Evolutionary conservation across 2,888 invertebrate genomes (phyloP).

Genomic region (Drosophila pseudotakahashii): DNA sequence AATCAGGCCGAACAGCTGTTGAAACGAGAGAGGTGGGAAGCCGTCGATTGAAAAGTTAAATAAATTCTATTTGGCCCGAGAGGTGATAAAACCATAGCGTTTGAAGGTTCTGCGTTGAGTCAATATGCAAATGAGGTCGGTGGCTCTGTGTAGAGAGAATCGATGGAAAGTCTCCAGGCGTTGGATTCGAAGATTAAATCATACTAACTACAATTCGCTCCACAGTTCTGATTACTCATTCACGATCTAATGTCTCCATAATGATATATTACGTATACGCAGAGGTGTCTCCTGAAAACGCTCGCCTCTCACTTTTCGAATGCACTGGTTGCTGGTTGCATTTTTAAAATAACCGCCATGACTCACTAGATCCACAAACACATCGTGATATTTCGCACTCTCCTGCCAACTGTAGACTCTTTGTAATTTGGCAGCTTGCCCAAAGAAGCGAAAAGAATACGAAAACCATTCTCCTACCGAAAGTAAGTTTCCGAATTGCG

Average conservation of each 20-base stretch:
- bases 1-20: slow-evolving; percentile 69
- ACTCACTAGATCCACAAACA: slow-evolving; percentile 34
- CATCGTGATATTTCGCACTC: slow-evolving; percentile 39
- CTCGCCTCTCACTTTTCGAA: slow-evolving; percentile 17
- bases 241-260: not conserved
- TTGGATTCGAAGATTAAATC: slow-evolving; percentile 5
- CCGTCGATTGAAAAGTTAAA: slow-evolving; percentile 26
- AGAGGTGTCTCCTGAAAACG: slow-evolving; percentile 9
- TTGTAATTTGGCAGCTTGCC: slow-evolving; percentile 53
- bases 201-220: not conserved
- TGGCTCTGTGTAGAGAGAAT: not conserved
- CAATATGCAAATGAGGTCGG: slow-evolving; percentile 41
- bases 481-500: slow-evolving; percentile 58
- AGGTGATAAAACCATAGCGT: slow-evolving; percentile 27
- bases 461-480: slow-evolving; percentile 11
- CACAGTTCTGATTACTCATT: not conserved
- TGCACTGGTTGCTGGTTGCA: slow-evolving; percentile 34
- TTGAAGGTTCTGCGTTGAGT: slow-evolving; percentile 20
- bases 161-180: slow-evolving; percentile 6
- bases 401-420: slow-evolving; percentile 55
- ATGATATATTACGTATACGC: slow-evolving; percentile 34
- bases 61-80: slow-evolving; percentile 10
- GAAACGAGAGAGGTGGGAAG: slow-evolving; percentile 24
- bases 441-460: slow-evolving; percentile 22
- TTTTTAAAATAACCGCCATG: slow-evolving; percentile 33